Percentiles rank a stretch among this genome's conserved stretches.
These are phyloP conservation scores for Frieseomelitta varia DNA, from an alignment of 1,140 invertebrate species.

Conservation along the genomic window DNA sequence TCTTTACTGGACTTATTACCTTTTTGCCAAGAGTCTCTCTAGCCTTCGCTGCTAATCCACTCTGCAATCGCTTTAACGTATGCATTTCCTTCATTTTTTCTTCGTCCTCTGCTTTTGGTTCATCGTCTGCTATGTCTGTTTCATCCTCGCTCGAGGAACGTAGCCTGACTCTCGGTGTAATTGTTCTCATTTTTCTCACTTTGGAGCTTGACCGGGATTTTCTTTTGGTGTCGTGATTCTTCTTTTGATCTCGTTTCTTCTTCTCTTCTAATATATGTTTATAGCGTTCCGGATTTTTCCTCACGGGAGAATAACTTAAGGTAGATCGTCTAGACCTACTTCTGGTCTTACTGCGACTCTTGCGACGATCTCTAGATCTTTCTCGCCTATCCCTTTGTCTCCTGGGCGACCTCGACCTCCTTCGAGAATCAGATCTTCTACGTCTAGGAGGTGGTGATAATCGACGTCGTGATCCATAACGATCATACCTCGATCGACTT, in stretches of 20 bases:
- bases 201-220: conserved; percentile 73
- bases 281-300: conserved; percentile 85
- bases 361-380: conserved; percentile 63
- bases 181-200: conserved; percentile 73
- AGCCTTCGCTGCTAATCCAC: conserved; percentile 85
- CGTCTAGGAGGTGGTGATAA: conserved; percentile 43
- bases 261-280: conserved; percentile 82
- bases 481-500: conserved; percentile 73
- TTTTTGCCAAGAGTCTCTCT: conserved; percentile 80
- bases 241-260: conserved; percentile 75
- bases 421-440: conserved; percentile 55
- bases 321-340: conserved; percentile 82
- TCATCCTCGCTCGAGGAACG: conserved; percentile 86
- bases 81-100: conserved; percentile 83
- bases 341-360: conserved; percentile 62
- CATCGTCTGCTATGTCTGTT: conserved; percentile 82
- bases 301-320: conserved; percentile 86
- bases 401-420: conserved; percentile 61
- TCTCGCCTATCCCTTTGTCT: conserved; percentile 65
- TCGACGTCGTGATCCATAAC: conserved; percentile 71
- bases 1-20: conserved; percentile 73
- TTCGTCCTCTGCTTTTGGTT: conserved; percentile 81
- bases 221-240: conserved; percentile 51
- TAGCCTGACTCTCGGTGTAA: conserved; percentile 83
- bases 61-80: conserved; percentile 85